Evolutionary conservation across 2,888 invertebrate species (phyloP), one percentile per base, ranked within the genome.

Genomic region (Andrena trimmerana): DNA sequence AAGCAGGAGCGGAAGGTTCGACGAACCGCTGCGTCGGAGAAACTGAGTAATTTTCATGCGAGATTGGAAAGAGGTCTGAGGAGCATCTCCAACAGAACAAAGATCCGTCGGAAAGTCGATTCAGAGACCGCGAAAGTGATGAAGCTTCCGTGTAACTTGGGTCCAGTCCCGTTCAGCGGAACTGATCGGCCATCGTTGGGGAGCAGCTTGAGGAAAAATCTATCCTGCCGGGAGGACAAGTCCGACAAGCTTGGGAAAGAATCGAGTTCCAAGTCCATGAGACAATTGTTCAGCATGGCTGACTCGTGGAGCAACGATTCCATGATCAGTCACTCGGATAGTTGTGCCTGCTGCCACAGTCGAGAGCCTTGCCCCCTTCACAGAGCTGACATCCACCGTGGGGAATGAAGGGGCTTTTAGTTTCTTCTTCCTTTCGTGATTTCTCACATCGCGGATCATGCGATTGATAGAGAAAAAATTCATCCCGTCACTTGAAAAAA

Each of bases 271-370:
- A 88, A 87, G 50, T 89, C 88, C 0, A 90, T 90, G 88, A 86
- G 84, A 60, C 90, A 91, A 76, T 86, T 91, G 57, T 92, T 88
- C 86, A 91, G 90, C 78, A 87, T 89, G 86, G 86, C 90, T 24
- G 88, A 89, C 24, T 90, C 91, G 16, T 92, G 92, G 91, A 91
- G 91, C 84, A 91, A 71, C 79, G 90, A 91, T 74, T 91, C 91
- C 7, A 79, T 91, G 62, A 69, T 83, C 50, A 91, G 91, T 70
- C 90, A 89, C 65, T 91, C 91, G 60, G 90, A 91, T 27, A 90
- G 84, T 76, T 91, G 91, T 81, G 84, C 88, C 54, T 91, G 91
- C 73, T 91, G 90, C 66, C 87, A 86, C 65, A 78, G 73, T 33
- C 78, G 71, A 8, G 87, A 89, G 59, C 77, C 81, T 60, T 89